phyloP scores from a whole-genome alignment of 2,888 invertebrate species.

The Ormia ochracea region DNA sequence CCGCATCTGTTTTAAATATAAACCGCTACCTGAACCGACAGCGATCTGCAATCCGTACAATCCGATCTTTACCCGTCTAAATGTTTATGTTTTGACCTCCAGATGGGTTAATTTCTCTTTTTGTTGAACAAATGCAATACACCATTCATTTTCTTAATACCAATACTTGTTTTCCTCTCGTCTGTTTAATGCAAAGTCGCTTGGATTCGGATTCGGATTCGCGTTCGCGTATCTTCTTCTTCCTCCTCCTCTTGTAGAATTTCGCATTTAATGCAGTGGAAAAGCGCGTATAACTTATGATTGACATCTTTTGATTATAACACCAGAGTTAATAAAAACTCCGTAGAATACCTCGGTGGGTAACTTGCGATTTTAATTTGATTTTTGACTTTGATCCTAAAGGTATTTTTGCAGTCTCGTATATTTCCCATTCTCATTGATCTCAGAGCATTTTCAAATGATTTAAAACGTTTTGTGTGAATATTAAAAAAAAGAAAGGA shows the following conservation, averaged over 20 bases:
- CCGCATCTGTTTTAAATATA: no score
- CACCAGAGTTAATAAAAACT: slow-evolving; percentile 46
- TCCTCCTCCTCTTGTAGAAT: slow-evolving; percentile 21
- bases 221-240: background rate
- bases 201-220: background rate
- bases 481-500: slow-evolving; percentile 1
- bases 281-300: slow-evolving; percentile 67
- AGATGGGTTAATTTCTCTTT: slow-evolving; percentile 67
- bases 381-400: slow-evolving; percentile 63
- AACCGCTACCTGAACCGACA: no score
- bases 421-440: slow-evolving; percentile 68
- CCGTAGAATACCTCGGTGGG: slow-evolving; percentile 42
- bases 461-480: slow-evolving; percentile 66
- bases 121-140: background rate
- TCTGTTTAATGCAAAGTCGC: background rate
- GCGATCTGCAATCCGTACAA: no score
- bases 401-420: slow-evolving; percentile 42
- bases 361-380: slow-evolving; percentile 60
- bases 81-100: no score
- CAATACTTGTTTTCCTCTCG: slow-evolving; percentile 50
- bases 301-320: slow-evolving; percentile 72
- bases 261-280: slow-evolving; percentile 60
- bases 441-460: slow-evolving; percentile 67
- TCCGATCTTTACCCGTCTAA: no score
- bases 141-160: slow-evolving; percentile 42